Evolutionary conservation across 2,797 vertebrate genomes (phyloP), one percentile per base, ranked within the genome.

Genomic region (Cirrhinus molitorella): DNA sequence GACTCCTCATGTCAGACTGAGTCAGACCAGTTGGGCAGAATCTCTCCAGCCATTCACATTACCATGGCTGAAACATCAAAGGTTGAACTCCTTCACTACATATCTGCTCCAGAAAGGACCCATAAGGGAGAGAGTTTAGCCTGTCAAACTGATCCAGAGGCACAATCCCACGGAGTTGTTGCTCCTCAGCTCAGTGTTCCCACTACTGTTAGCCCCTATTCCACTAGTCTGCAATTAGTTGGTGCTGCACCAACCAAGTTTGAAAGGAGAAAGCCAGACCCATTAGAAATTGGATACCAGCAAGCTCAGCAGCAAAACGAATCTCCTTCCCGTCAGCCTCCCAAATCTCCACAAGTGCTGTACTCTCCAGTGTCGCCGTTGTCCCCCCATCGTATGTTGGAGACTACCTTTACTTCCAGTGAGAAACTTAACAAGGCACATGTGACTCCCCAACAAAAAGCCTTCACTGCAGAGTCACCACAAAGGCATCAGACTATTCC

Each of bases 381-480:
- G 75, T 99, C 98, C 80, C 98, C 98, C 7, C 98, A 99, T 92
- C 97, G 98, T 73, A 97, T 99, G 91, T 91, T 99, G 87, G 98
- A 99, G 89, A 96, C 97, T 53, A 96, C 97, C 55, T 99, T 99
- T 45, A 90, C 97, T 89, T 98, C 98, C 85, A 98, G 97, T 2
- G 99, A 99, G 92, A 97, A 97, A 88, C 96, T 99, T 79, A 99
- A 99, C 93, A 99, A 98, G 90, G 98, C 98, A 82, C 98, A 99
- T 7, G 97, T 99, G 28, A 98, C 98, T 37, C 98, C 99, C 0
- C 95, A 99, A 94, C 98, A 99, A 94, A 99, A 99, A 91, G 96
- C 99, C 71, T 98, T 97, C 88, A 95, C 96, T 19, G 85, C 96
- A 0, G 98, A 99, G 90, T 95, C 96, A 7, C 92, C 95, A 37